Evolutionary conservation across 2,888 invertebrate species (phyloP), one percentile per base, ranked within the genome.

Genomic region (Artemia sinica): DNA sequence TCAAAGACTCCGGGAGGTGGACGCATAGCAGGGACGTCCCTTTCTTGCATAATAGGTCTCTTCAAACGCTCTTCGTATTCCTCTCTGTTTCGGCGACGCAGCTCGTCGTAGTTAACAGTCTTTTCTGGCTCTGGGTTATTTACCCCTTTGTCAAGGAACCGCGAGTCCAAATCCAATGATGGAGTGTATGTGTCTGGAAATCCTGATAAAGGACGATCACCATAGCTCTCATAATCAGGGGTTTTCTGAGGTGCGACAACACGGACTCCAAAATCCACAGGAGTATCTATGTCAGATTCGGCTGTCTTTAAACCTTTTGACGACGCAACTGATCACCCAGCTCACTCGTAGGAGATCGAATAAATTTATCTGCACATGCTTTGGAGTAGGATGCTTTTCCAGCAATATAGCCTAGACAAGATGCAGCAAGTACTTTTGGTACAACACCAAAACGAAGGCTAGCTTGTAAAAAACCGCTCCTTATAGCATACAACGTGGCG

Each of bases 371-470:
- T 0, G 87, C 86, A 77, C 91, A 91, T 70, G 82, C 83, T 66
- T 80, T 78, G 76, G 88, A 87, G 75, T 91, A 91, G 1, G 89
- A 89, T 69, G 89, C 77, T 79, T 90, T 90, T 48, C 91, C 91
- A 0, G 86, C 67, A 74, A 91, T 84, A 78, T 88, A 91, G 18
- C 89, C 91, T 28, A 86, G 74, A 5, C 86, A 77, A 6, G 84
- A 84, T 12, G 86, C 86, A 49, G 83, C 78, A 0, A 84, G 77
- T 66, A 88, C 83, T 78, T 89, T 89, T 0, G 88, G 87, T 28
- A 81, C 77, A 0, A 86, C 81, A 0, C 89, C 89, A 77, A 84
- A 88, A 71, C 83, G 82, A 4, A 82, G 76, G 76, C 82, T 85
- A 0, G 83, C 78, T 73, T 79, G 82, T 51, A 86, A 75, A 72